phyloP scores from a whole-genome alignment of 2,888 invertebrate genomes.

The Mellilla xanthometata region DNA sequence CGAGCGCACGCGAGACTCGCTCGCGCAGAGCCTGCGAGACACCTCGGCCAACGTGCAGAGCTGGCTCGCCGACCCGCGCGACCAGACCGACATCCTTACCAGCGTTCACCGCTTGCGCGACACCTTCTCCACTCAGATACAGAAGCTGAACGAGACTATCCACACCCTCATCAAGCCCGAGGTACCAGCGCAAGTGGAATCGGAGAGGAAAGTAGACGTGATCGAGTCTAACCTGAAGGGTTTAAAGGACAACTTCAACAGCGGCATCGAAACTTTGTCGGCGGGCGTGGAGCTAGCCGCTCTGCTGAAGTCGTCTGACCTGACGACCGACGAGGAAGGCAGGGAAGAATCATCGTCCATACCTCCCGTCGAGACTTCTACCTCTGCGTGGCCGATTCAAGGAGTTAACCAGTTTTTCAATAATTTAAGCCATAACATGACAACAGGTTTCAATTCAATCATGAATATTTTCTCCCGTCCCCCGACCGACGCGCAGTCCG shows the following conservation, averaged over 20 bases:
- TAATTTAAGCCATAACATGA: not conserved
- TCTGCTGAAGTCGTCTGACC: slow-evolving; percentile 48
- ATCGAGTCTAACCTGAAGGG: slow-evolving; percentile 42
- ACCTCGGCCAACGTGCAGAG: slow-evolving; percentile 55
- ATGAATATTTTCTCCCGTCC: too few species aligned
- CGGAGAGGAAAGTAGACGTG: slow-evolving; percentile 36
- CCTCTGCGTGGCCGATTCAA: too few species aligned
- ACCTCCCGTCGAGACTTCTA: too few species aligned
- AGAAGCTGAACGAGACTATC: slow-evolving; percentile 55
- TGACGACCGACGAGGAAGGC: slow-evolving; percentile 2
- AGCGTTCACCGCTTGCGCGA: slow-evolving; percentile 53
- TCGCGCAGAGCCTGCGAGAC: slow-evolving; percentile 49
- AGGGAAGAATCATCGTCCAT: slow-evolving; percentile 17
- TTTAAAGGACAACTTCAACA: slow-evolving; percentile 56
- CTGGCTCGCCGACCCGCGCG: slow-evolving; percentile 47
- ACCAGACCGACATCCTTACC: slow-evolving; percentile 51
- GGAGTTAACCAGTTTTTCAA: not conserved
- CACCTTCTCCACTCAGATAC: slow-evolving; percentile 52
- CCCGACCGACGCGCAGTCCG: slow-evolving; percentile 17
- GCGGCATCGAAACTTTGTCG: slow-evolving; percentile 50
- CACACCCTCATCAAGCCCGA: slow-evolving; percentile 35
- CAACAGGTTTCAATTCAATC: not conserved
- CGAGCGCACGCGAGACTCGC: slow-evolving; percentile 44
- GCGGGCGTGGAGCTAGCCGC: slow-evolving; percentile 54
- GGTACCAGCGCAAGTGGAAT: slow-evolving; percentile 22